These are phyloP conservation scores for Triops cancriformis DNA, from an alignment of 1,140 invertebrate genomes.

Conservation along the genomic window DNA sequence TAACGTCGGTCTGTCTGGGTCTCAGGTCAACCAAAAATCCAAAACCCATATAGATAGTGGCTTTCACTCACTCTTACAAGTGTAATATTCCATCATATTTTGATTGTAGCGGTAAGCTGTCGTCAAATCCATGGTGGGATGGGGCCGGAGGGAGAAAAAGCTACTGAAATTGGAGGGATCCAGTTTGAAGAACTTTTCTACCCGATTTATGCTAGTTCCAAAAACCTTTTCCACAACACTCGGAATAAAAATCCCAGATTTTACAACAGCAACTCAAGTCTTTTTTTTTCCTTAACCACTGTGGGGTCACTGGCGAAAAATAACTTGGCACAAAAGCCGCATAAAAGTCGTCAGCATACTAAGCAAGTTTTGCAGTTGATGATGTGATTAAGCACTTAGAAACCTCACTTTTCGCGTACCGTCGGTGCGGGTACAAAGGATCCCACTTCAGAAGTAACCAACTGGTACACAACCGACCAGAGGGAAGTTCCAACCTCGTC, in stretches of 20 bases:
- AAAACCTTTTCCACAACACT: neutral
- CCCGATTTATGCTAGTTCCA: neutral
- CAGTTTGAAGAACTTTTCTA: neutral
- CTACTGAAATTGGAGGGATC: slow-evolving; percentile 32
- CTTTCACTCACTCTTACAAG: slow-evolving; percentile 64
- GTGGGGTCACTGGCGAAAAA: neutral
- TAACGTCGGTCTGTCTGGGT: neutral
- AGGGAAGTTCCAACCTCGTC: neutral
- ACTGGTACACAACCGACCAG: neutral
- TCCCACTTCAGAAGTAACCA: neutral
- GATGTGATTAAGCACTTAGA: neutral
- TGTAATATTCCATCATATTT: slow-evolving; percentile 98
- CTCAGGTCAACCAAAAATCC: neutral
- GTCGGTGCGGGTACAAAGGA: neutral
- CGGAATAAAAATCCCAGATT: neutral
- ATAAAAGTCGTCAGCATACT: neutral
- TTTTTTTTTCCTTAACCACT: neutral
- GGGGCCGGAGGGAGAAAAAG: slow-evolving; percentile 33
- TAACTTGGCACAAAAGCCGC: neutral
- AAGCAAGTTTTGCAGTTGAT: neutral
- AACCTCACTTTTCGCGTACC: neutral
- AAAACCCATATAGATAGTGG: neutral
- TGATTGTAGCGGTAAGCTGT: slow-evolving; percentile 92
- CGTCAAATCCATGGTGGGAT: slow-evolving; percentile 66
- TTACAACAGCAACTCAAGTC: neutral